Percentiles rank a stretch among this genome's conserved stretches.
Evolutionary conservation across 53 echinoderm and acorn worm genomes (phyloP).

Genomic region (Stichopus horrens): DNA sequence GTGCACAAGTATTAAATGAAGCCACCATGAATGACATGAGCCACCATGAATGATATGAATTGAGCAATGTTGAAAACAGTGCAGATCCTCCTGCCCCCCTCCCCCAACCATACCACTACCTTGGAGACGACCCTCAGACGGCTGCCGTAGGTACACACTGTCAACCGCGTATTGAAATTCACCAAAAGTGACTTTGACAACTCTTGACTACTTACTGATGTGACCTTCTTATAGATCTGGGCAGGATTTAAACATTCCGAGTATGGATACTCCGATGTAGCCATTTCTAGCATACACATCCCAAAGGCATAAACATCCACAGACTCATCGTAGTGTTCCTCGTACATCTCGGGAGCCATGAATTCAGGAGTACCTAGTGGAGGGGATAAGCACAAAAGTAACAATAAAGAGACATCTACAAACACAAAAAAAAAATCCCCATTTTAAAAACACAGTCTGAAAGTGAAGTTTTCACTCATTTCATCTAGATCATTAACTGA

Average conservation of each 20-base stretch:
- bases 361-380: conserved; percentile 95
- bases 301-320: conserved; percentile 99
- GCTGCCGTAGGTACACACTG: too few species aligned
- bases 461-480: neutral
- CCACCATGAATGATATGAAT: too few species aligned
- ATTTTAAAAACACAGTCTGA: neutral
- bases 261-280: conserved; percentile 97
- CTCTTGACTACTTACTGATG: conserved; percentile 68
- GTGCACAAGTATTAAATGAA: too few species aligned
- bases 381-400: neutral
- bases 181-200: neutral
- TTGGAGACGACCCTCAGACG: too few species aligned
- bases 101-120: too few species aligned
- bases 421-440: neutral
- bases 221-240: conserved; percentile 92
- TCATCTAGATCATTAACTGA: too few species aligned
- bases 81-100: too few species aligned
- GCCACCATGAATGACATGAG: too few species aligned
- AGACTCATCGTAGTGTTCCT: conserved; percentile 98
- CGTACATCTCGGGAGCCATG: conserved; percentile 99
- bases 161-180: too few species aligned
- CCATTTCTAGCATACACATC: conserved; percentile 99
- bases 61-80: too few species aligned
- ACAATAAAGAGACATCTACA: neutral
- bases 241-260: conserved; percentile 94